phyloP scores from a whole-genome alignment of 2,797 vertebrate species.

The Podarcis lilfordi region DNA sequence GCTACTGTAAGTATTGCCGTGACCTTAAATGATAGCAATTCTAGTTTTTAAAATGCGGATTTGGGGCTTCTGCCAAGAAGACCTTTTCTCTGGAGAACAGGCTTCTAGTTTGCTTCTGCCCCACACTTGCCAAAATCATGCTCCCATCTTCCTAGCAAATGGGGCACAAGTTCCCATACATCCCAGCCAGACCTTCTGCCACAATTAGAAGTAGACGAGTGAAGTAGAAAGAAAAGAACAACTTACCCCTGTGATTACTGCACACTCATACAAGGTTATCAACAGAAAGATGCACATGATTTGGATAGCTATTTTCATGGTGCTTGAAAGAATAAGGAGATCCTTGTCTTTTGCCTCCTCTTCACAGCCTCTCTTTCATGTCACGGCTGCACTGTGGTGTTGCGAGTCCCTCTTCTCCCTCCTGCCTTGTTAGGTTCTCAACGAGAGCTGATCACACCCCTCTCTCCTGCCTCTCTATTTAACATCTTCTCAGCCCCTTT shows the following conservation, averaged over 20 bases:
- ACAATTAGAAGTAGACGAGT: neutral
- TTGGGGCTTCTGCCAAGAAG: neutral
- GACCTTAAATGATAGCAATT: neutral
- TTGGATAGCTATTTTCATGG: conserved; percentile 77
- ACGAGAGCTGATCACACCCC: conserved; percentile 17
- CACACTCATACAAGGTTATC: conserved; percentile 79
- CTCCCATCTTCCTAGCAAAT: neutral
- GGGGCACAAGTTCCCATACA: neutral
- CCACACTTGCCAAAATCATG: neutral
- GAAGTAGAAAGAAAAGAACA: neutral
- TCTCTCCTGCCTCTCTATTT: conserved; percentile 29
- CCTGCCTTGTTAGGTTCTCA: conserved; percentile 21
- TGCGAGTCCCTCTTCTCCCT: neutral
- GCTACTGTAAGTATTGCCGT: neutral
- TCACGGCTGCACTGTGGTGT: neutral
- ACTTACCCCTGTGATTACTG: conserved; percentile 93
- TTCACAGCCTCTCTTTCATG: neutral
- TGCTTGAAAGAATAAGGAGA: conserved; percentile 47
- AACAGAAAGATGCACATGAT: conserved; percentile 82
- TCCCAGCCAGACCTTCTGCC: neutral
- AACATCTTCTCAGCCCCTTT: conserved; percentile 42
- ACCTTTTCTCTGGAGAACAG: neutral
- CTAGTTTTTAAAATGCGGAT: neutral
- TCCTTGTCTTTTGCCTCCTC: neutral
- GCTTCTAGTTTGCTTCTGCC: neutral